A percentile compares a stretch with the other conserved stretches of the same genome.
Conservation (phyloP, 2,797 vertebrate species). For the Anas bahamensis region DNA sequence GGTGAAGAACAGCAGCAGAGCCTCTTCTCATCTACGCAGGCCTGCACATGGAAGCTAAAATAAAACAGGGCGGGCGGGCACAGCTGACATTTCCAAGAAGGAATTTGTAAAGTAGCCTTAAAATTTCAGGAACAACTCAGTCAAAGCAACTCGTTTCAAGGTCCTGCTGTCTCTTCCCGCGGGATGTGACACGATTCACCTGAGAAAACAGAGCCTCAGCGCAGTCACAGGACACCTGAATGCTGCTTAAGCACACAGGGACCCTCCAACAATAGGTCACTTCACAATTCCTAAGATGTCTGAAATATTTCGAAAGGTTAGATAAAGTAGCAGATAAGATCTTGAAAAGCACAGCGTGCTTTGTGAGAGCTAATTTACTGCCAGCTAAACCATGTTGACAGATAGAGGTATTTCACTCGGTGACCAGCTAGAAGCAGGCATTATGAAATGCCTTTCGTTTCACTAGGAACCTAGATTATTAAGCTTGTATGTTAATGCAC, state of each 20-base stretch:
- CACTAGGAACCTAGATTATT: slow-evolving; percentile 68
- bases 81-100: background rate
- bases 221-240: slow-evolving; percentile 71
- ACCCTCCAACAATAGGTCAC: slow-evolving; percentile 70
- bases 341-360: slow-evolving; percentile 67
- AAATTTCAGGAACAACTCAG: background rate
- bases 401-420: slow-evolving; percentile 71
- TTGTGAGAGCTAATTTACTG: slow-evolving; percentile 76
- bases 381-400: slow-evolving; percentile 74
- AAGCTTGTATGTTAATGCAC: slow-evolving; percentile 77
- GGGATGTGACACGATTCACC: slow-evolving; percentile 62
- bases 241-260: slow-evolving; percentile 55
- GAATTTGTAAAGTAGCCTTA: background rate
- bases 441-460: slow-evolving; percentile 64
- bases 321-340: slow-evolving; percentile 79
- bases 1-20: background rate
- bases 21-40: background rate
- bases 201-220: slow-evolving; percentile 68
- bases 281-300: slow-evolving; percentile 80
- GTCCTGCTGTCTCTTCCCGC: background rate
- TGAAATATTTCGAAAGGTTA: slow-evolving; percentile 83
- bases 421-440: slow-evolving; percentile 67
- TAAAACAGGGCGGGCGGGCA: background rate
- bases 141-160: background rate
- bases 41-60: background rate